These are phyloP conservation scores for Hephaestus fuliginosus DNA, from an alignment of 2,797 vertebrate genomes.

Conservation along the genomic window DNA sequence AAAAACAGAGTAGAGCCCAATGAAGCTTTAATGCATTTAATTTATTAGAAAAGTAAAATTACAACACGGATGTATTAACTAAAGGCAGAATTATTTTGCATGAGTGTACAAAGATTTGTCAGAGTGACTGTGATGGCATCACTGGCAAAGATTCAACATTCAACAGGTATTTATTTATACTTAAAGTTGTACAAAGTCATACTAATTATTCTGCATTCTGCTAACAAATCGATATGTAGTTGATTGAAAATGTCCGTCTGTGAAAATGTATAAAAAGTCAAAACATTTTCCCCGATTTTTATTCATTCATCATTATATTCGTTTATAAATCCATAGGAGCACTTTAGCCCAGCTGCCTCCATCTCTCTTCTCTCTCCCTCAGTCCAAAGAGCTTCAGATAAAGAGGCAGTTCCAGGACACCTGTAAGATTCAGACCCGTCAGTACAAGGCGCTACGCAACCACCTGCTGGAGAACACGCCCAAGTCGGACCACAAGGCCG, in stretches of 20 bases:
- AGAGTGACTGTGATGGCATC: neutral
- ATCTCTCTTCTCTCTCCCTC: slow-evolving; percentile 70
- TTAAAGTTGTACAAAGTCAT: neutral
- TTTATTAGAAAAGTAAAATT: neutral
- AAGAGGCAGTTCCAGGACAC: slow-evolving; percentile 98
- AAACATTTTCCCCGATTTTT: neutral
- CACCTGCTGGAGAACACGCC: slow-evolving; percentile 95
- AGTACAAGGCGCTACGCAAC: slow-evolving; percentile 95
- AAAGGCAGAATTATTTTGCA: neutral
- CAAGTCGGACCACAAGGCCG: slow-evolving; percentile 94
- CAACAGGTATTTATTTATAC: slow-evolving; percentile 18
- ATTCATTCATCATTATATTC: neutral
- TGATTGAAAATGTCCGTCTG: too few species aligned
- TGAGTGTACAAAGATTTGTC: neutral
- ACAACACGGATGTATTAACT: neutral
- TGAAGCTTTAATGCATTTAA: neutral
- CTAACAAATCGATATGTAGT: neutral
- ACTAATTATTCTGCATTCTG: neutral
- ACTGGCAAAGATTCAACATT: slow-evolving; percentile 8
- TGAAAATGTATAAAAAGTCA: neutral
- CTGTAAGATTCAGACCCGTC: slow-evolving; percentile 96
- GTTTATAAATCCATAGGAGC: slow-evolving; percentile 36
- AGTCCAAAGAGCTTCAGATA: slow-evolving; percentile 97
- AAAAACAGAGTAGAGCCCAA: neutral
- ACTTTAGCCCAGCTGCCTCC: slow-evolving; percentile 67